Evolutionary conservation across 2,113 vertebrate species (phyloP).

Genomic region (Noturus placidus): DNA sequence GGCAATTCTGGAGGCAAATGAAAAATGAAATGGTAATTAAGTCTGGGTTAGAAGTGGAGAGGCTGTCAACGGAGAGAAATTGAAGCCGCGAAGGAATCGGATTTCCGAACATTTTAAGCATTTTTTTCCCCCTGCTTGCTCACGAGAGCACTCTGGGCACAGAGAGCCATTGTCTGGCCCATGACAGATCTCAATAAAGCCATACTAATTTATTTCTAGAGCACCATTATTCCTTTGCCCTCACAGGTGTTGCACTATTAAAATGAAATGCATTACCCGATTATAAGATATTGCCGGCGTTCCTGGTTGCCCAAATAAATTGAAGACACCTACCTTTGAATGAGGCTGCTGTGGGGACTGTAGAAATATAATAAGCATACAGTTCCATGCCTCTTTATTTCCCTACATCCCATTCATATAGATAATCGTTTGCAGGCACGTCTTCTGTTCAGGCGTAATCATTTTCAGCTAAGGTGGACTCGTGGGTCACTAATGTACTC

Average conservation of each 20-base stretch:
- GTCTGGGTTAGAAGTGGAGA: constrained; percentile 57
- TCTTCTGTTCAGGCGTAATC: constrained; percentile 16
- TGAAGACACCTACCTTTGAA: constrained; percentile 45
- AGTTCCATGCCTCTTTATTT: constrained; percentile 38
- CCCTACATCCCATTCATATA: constrained; percentile 29
- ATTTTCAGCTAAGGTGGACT: constrained; percentile 27
- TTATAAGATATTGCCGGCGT: constrained; percentile 22
- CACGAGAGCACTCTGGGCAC: constrained; percentile 48
- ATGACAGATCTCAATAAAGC: constrained; percentile 74
- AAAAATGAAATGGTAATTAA: constrained; percentile 72
- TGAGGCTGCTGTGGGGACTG: constrained; percentile 33
- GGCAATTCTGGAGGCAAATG: constrained; percentile 61
- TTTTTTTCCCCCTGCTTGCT: constrained; percentile 24
- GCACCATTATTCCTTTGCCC: constrained; percentile 77
- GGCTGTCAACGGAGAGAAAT: constrained; percentile 53
- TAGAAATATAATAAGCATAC: constrained; percentile 16
- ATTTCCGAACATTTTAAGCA: constrained; percentile 48
- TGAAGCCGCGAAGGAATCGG: constrained; percentile 54
- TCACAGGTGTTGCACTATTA: constrained; percentile 78
- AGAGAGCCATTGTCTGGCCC: constrained; percentile 60
- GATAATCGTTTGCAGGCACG: constrained; percentile 35
- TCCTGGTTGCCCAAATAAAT: constrained; percentile 32
- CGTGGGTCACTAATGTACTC: constrained; percentile 29
- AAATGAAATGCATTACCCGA: constrained; percentile 67
- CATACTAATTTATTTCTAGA: constrained; percentile 79